phyloP scores from a whole-genome alignment of 2,888 invertebrate genomes.

The Cybosia mesomella region DNA sequence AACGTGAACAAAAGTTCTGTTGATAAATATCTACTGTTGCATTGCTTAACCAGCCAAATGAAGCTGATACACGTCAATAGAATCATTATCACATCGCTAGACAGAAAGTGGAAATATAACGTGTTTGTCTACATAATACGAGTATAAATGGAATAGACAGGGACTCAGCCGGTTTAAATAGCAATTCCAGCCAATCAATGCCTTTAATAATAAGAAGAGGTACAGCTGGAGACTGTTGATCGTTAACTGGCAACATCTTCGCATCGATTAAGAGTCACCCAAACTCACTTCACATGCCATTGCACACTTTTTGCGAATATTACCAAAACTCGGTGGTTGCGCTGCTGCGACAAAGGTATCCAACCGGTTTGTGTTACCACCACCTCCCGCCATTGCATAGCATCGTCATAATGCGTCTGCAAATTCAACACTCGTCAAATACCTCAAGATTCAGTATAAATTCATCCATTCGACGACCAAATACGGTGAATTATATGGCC shows the following conservation, averaged over 20 bases:
- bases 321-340: conserved; percentile 81
- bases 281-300: conserved; percentile 75
- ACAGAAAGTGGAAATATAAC: conserved; percentile 66
- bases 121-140: conserved; percentile 55
- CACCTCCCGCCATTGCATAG: conserved; percentile 64
- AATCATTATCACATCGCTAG: conserved; percentile 48
- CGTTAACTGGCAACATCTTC: conserved; percentile 63
- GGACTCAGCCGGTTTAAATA: conserved; percentile 72
- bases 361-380: conserved; percentile 82
- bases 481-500: conserved; percentile 55
- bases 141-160: conserved; percentile 53
- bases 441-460: conserved; percentile 67
- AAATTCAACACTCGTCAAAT: conserved; percentile 84
- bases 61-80: conserved; percentile 30
- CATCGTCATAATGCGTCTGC: conserved; percentile 81
- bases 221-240: conserved; percentile 64
- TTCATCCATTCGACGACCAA: conserved; percentile 56
- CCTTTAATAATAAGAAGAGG: conserved; percentile 70
- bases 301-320: conserved; percentile 84
- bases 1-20: background rate
- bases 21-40: background rate
- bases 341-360: conserved; percentile 79
- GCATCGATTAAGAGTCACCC: conserved; percentile 74
- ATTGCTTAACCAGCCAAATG: conserved; percentile 10
- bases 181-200: conserved; percentile 73